Evolutionary conservation across 2,797 vertebrate species (phyloP).

Genomic region (Liasis olivaceus): DNA sequence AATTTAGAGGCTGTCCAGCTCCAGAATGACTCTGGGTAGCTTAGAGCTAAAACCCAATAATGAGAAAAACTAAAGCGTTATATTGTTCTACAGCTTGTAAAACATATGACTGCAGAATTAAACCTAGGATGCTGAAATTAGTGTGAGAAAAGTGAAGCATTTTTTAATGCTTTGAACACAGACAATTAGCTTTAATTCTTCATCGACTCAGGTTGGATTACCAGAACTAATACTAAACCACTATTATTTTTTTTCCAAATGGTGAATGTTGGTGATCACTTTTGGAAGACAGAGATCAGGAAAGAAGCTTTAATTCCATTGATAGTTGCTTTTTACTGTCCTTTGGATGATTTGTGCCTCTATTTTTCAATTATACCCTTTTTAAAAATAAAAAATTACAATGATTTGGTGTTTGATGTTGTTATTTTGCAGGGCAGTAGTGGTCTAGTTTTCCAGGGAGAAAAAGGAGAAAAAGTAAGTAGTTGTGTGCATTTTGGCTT

Average conservation of each 20-base stretch:
- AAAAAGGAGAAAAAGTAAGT: slow-evolving; percentile 92
- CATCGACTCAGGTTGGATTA: background rate
- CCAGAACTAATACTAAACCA: background rate
- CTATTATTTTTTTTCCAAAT: background rate
- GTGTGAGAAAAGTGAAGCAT: background rate
- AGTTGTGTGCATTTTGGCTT: slow-evolving; percentile 31
- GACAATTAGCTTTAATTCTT: background rate
- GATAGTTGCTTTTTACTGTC: background rate
- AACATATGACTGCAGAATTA: background rate
- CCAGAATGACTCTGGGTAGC: no score
- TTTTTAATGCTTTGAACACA: background rate
- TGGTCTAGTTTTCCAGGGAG: slow-evolving; percentile 87
- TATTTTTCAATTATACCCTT: slow-evolving; percentile 70
- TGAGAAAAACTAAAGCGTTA: no score
- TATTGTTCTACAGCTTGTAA: background rate
- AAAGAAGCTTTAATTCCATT: background rate
- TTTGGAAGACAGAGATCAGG: background rate
- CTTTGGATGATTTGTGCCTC: slow-evolving; percentile 14
- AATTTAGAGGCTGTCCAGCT: no score
- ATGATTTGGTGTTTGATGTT: background rate
- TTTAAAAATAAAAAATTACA: background rate
- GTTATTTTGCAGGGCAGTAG: slow-evolving; percentile 83
- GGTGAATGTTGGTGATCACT: background rate
- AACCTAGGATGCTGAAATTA: background rate
- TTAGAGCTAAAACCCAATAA: no score